These are phyloP conservation scores for Ranitomeya imitator DNA, from an alignment of 2,113 vertebrate genomes.

Conservation along the genomic window DNA sequence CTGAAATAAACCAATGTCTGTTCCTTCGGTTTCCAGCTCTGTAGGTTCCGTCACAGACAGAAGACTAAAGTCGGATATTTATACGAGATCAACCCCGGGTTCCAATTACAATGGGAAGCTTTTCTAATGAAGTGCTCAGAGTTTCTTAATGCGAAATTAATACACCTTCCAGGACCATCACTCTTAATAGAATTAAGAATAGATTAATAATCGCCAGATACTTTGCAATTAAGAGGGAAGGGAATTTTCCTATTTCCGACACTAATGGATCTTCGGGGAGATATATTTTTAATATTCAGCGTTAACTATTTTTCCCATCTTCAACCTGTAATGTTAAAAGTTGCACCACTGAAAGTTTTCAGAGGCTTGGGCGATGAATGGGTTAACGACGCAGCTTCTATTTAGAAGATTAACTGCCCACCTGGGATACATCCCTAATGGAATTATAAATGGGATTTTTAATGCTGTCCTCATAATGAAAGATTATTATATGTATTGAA, in stretches of 20 bases:
- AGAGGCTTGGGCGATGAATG: neutral
- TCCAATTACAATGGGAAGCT: conserved; percentile 52
- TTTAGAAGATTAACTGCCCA: conserved; percentile 46
- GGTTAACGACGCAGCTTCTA: conserved; percentile 1
- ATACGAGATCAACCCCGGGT: conserved; percentile 19
- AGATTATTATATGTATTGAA: conserved; percentile 32
- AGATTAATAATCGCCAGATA: conserved; percentile 56
- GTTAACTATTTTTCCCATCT: conserved; percentile 44
- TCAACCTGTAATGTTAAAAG: neutral
- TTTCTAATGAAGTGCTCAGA: conserved; percentile 56
- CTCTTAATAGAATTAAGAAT: conserved; percentile 58
- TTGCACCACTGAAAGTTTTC: neutral
- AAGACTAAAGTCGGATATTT: conserved; percentile 34
- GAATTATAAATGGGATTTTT: conserved; percentile 49
- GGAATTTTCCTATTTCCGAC: conserved; percentile 55
- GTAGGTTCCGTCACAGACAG: conserved; percentile 23
- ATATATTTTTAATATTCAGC: conserved; percentile 48
- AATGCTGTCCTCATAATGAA: conserved; percentile 30
- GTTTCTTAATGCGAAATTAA: conserved; percentile 56
- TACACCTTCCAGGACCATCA: conserved; percentile 54
- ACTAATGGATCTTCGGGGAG: conserved; percentile 51
- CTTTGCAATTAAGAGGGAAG: conserved; percentile 46
- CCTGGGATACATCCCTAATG: conserved; percentile 48
- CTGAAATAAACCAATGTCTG: conserved; percentile 21
- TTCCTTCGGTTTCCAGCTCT: neutral